Base-by-base conservation (phyloP, 1,140 invertebrate species). In the Caenorhabditis brenneri region DNA sequence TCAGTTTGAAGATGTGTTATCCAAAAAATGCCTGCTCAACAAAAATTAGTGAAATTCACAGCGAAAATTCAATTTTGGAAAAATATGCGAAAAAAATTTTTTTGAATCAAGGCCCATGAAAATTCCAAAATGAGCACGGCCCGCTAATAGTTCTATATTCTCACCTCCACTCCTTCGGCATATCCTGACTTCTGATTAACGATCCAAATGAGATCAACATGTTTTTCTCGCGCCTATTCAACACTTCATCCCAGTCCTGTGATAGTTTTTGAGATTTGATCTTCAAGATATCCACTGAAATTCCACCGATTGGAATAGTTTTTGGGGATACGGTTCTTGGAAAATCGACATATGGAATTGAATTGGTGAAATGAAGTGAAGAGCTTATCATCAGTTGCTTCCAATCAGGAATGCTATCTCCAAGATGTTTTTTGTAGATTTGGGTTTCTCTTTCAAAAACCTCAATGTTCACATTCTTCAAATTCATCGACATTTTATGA, bases 191-290 rank as follows among this genome's bases (percentile, higher is more conserved):
- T 42, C 78, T 80, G 16, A 79, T 80, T 15, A 86, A 24, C 10
- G 85, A 86, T 10, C 85, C 85, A 51, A 86, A 86, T 53, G 85
- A 86, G 6, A 86, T 86, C 15, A 86, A 49, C 24, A 86, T 85
- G 16, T 31, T 78, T 36, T 85, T 19, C n/a, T 85, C 39, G 3
- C 84, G 42, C 27, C 24, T 33, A 51, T 74, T 53, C 65, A 85
- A 69, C 5, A 85, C 65, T 1, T 84, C 22, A 33, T 33, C 55
- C 84, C 84, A 85, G 16, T 82, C 51, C 55, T 81, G 24, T 0
- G 39, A 4, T 10, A 69, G 16, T 27, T 27, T 29, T 27, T 15
- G n/a, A 24, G 60, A 36, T 33, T 55, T 29, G 4, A 36, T 31
- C 6, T 5, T 29, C 36, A 27, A 2, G 2, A 49, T 51, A 29